Conservation (phyloP, 2,113 vertebrate species). For the cat (Felis catus) region F.catus_Fca126_mat1.0 CM031414.1:54772001-54772500, state of each 20-base stretch:
- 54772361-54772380: not conserved
- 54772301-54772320: conserved; percentile 33
- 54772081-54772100: not conserved
- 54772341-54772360: not conserved
- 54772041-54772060: not conserved
- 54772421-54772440: not conserved
- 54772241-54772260: too few species aligned
- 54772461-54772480: not conserved
- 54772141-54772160: too few species aligned
- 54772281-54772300: not conserved
- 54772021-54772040: not conserved
- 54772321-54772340: not conserved
- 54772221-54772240: too few species aligned
- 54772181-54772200: too few species aligned
- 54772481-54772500: not conserved
- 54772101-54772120: too few species aligned
- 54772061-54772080: conserved; percentile 14
- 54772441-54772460: not conserved
- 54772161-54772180: too few species aligned
- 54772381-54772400: not conserved
- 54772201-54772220: too few species aligned
- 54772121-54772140: too few species aligned
- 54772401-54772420: not conserved
- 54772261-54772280: too few species aligned
- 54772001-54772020: not conserved